A percentile compares a stretch with the other conserved stretches of the same genome.
phyloP scores from a whole-genome alignment of 2,888 invertebrate species.

The Xestia sexstrigata region DNA sequence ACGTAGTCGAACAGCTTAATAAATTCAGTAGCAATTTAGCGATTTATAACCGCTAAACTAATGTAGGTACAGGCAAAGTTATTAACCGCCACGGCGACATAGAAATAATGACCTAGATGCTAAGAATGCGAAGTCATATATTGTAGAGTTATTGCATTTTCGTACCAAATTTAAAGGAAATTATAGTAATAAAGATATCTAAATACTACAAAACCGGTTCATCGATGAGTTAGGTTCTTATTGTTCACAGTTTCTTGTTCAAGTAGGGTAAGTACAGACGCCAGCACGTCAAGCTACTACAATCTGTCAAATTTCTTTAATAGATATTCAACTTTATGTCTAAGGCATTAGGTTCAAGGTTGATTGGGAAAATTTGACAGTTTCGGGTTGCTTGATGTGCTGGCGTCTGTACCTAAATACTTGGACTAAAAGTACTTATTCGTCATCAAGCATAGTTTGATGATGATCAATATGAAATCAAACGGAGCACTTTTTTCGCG shows the following conservation, averaged over 20 bases:
- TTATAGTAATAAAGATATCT: slow-evolving; percentile 18
- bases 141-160: slow-evolving; percentile 41
- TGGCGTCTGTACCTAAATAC: neutral
- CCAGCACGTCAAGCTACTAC: too few relatives aligned
- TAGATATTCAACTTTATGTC: too few relatives aligned
- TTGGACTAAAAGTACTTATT: slow-evolving; percentile 26
- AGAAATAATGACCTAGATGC: slow-evolving; percentile 58
- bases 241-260: slow-evolving; percentile 16
- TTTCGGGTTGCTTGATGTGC: too few relatives aligned
- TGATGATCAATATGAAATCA: slow-evolving; percentile 17
- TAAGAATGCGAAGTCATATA: slow-evolving; percentile 51
- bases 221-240: slow-evolving; percentile 2
- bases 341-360: too few relatives aligned
- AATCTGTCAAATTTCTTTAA: too few relatives aligned
- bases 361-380: too few relatives aligned
- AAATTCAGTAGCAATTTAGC: slow-evolving; percentile 62
- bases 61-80: slow-evolving; percentile 47
- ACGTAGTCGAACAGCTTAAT: slow-evolving; percentile 48
- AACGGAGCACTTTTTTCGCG: slow-evolving; percentile 28
- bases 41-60: slow-evolving; percentile 55
- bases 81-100: slow-evolving; percentile 39
- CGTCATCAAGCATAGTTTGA: slow-evolving; percentile 14
- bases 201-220: slow-evolving; percentile 15
- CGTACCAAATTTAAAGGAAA: slow-evolving; percentile 34
- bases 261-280: neutral